A percentile compares a stretch with the other conserved stretches of the same genome.
Conservation (phyloP, 30 jellyfish, hydroid and myxozoan species). For the Sanderia malayensis region DNA sequence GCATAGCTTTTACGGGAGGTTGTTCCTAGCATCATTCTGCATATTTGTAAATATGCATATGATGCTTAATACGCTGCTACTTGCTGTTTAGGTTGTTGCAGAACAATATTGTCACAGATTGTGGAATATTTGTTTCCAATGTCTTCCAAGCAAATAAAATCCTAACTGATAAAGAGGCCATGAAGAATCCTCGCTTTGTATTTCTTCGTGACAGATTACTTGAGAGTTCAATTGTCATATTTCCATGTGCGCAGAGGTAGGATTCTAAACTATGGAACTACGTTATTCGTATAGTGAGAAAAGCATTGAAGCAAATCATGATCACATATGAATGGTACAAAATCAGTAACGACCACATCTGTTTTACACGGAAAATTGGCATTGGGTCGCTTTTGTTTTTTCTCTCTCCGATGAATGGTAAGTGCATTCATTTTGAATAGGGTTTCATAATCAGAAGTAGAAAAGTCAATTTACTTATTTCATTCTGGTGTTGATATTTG, state of each 20-base stretch:
- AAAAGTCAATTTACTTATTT: neutral
- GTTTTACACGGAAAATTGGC: constrained; percentile 12
- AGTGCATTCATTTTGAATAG: too few relatives aligned
- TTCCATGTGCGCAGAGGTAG: neutral
- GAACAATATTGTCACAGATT: neutral
- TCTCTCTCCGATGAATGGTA: constrained; percentile 7
- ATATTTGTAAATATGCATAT: too few relatives aligned
- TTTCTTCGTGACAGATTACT: neutral
- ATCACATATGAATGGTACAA: neutral
- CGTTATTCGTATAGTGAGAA: too few relatives aligned
- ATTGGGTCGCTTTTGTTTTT: constrained; percentile 3
- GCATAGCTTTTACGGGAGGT: too few relatives aligned
- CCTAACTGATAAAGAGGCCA: neutral
- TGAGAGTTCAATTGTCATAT: neutral
- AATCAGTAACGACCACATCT: neutral
- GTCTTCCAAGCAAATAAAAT: neutral
- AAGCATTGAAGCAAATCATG: too few relatives aligned
- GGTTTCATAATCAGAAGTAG: too few relatives aligned
- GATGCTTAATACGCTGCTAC: too few relatives aligned
- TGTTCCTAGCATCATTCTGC: too few relatives aligned
- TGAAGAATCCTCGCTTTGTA: neutral
- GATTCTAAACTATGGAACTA: neutral
- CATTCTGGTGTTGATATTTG: too few relatives aligned
- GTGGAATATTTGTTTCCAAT: neutral
- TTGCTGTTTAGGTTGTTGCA: neutral